These are phyloP conservation scores for Diorhabda elongata DNA, from an alignment of 1,140 invertebrate genomes.

Conservation along the genomic window DNA sequence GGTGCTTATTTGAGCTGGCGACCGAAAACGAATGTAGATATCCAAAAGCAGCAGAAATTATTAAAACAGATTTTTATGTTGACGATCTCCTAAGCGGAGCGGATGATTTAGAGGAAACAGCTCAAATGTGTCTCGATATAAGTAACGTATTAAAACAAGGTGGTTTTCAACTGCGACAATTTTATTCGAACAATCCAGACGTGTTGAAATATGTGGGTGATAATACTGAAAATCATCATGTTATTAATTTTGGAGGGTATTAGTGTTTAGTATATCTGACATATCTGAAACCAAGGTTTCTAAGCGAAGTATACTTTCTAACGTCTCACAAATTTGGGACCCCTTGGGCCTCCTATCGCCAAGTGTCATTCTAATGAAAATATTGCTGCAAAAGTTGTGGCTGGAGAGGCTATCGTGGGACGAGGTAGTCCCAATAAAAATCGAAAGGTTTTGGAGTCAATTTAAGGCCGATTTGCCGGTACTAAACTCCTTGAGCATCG, in stretches of 20 bases:
- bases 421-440: no score
- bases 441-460: no score
- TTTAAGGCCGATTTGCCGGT: no score
- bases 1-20: conserved; percentile 40
- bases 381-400: conserved; percentile 14
- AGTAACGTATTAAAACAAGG: no score
- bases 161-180: no score
- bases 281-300: background rate
- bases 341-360: conserved; percentile 14
- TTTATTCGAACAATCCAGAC: no score
- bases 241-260: no score
- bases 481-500: no score
- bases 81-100: conserved; percentile 48
- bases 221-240: no score
- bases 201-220: no score
- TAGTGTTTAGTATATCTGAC: no score
- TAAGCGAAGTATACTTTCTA: conserved; percentile 10
- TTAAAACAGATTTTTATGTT: conserved; percentile 47
- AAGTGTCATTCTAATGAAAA: conserved; percentile 15
- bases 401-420: background rate
- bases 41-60: conserved; percentile 32
- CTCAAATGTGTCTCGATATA: no score
- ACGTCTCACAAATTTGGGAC: conserved; percentile 13
- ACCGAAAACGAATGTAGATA: conserved; percentile 25
- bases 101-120: conserved; percentile 5